A percentile compares a stretch with the other conserved stretches of the same genome.
Conservation (phyloP, 1,140 invertebrate genomes). For the Drosophila bocqueti region DNA sequence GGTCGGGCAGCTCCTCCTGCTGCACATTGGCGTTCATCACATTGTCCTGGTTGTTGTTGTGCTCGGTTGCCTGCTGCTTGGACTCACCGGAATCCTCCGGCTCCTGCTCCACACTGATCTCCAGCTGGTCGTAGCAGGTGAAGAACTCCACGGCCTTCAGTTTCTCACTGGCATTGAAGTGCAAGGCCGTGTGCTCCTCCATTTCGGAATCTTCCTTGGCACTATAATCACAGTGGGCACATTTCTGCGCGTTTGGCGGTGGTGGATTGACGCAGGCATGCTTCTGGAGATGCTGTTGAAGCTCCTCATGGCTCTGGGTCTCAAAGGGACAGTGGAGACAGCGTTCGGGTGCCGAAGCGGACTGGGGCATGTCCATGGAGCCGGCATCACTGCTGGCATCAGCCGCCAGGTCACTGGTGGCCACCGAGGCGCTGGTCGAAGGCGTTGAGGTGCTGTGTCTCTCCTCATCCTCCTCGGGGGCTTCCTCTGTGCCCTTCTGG, state of each 20-base stretch:
- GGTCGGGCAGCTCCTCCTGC: background rate
- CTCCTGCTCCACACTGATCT: conserved; percentile 74
- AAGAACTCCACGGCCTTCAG: conserved; percentile 76
- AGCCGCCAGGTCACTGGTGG: conserved; percentile 70
- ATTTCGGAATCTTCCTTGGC: conserved; percentile 84
- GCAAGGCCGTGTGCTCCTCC: conserved; percentile 74
- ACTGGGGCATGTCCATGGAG: conserved; percentile 78
- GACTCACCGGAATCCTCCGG: conserved; percentile 1
- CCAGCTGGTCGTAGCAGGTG: conserved; percentile 79
- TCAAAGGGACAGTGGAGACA: conserved; percentile 87
- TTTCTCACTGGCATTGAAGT: conserved; percentile 80
- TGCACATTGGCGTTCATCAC: conserved; percentile 66
- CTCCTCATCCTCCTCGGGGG: conserved; percentile 55
- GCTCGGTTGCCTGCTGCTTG: conserved; percentile 44
- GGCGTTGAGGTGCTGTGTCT: conserved; percentile 62
- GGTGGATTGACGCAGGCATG: conserved; percentile 90
- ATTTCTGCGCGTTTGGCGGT: conserved; percentile 88
- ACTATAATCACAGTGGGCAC: conserved; percentile 93
- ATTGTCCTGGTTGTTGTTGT: conserved; percentile 76
- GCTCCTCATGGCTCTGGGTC: conserved; percentile 55
- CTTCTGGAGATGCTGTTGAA: conserved; percentile 86
- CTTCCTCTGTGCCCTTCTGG: conserved; percentile 5
- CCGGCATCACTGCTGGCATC: conserved; percentile 72
- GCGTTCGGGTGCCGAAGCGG: conserved; percentile 88
- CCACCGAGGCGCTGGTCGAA: conserved; percentile 73